Evolutionary conservation across 2,888 invertebrate genomes (phyloP), one percentile per base, ranked within the genome.

Genomic region (Matsumyia berberina): DNA sequence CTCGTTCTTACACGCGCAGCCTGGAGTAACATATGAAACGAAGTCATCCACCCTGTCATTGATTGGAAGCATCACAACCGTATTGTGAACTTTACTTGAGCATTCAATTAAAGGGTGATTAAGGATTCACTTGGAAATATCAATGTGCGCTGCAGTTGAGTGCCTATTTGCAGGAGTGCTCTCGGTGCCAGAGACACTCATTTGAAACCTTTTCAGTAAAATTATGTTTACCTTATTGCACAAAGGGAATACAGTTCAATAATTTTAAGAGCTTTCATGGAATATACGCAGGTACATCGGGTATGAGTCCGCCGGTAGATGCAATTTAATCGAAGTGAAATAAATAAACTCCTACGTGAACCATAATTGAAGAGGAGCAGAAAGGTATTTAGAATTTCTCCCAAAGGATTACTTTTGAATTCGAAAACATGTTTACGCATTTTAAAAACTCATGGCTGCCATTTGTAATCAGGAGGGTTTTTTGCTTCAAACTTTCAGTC

Each of bases 171-270:
- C 29, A 6, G n/a, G 29, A 51, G 51, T 51, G 29, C 29, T 6
- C 7, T 8, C 51, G 29, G 24, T 17, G 51, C 12, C 9, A 19
- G 51, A 29, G 51, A 51, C 29, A 12, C 12, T 12, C 12, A 29
- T 29, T 51, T 51, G 51, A 51, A 12, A 29, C 29, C 24, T n/a
- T n/a, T 51, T 49, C 19, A 49, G 49, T 11, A 0, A n/a, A 24
- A 29, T 49, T 12, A 29, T 49, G 29, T n/a, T 51, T 12, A 51
- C 29, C 29, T n/a, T 31, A 24, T 5, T 29, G 29, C 51, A 51
- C 51, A 29, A 12, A 29, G 51, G 51, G 51, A 51, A 51, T 51
- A 51, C 29, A 51, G 12, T 51, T 51, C 51, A 51, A 51, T 51
- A 51, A 51, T 51, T 51, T 29, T 51, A 31, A 51, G 51, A 29